Conservation (phyloP, 2,113 vertebrate species). For the Sylvia atricapilla region DNA sequence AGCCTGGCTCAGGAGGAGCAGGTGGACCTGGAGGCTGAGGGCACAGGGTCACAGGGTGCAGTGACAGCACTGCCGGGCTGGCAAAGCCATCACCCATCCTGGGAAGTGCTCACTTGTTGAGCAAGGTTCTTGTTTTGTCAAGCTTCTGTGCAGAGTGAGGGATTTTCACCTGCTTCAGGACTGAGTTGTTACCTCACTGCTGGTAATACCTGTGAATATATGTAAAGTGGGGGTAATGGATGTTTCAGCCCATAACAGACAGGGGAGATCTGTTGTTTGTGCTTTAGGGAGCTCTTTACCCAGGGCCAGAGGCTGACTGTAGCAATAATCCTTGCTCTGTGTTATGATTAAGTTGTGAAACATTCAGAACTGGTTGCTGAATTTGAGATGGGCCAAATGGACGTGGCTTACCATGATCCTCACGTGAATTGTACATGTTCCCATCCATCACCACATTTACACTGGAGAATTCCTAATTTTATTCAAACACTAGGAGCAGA, state of each 20-base stretch:
- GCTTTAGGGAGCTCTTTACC: neutral
- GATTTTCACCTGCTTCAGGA: neutral
- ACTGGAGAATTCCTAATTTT: neutral
- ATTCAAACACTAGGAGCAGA: neutral
- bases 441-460: neutral
- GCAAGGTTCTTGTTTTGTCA: neutral
- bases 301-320: neutral
- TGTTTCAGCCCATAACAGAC: neutral
- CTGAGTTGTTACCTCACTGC: neutral
- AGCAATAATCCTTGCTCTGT: neutral
- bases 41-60: neutral
- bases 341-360: neutral
- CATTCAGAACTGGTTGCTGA: neutral
- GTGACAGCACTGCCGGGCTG: neutral
- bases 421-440: fast-evolving
- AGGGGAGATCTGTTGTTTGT: neutral
- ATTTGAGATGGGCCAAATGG: neutral
- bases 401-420: neutral
- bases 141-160: neutral
- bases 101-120: neutral
- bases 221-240: neutral
- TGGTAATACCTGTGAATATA: neutral
- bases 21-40: neutral
- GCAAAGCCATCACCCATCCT: neutral
- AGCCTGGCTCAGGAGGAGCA: neutral